phyloP scores from a whole-genome alignment of 2,888 invertebrate species.

The Entomobrya multifasciata region DNA sequence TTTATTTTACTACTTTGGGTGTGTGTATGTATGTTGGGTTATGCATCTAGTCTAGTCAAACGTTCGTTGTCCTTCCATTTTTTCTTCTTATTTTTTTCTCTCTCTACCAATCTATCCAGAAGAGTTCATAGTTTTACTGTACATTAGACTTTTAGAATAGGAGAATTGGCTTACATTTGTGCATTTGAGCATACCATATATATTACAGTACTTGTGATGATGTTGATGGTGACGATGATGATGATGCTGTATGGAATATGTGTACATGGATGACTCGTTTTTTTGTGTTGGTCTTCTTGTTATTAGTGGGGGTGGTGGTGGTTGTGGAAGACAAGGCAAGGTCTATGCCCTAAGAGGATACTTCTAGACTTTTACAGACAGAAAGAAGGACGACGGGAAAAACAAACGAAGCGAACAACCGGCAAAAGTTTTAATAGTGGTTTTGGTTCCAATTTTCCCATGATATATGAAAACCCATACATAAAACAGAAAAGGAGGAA shows the following conservation, averaged over 20 bases:
- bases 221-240: neutral
- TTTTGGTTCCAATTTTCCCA: constrained; percentile 66
- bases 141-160: constrained; percentile 14
- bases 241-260: neutral
- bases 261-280: constrained; percentile 13
- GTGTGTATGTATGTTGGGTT: neutral
- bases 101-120: too few species aligned
- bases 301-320: too few species aligned
- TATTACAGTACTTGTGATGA: neutral
- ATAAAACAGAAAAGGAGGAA: too few species aligned
- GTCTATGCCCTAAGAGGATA: constrained; percentile 39
- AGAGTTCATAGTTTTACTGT: neutral
- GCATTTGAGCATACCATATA: constrained; percentile 53
- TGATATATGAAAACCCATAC: constrained; percentile 11
- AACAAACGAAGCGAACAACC: constrained; percentile 67
- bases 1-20: constrained; percentile 49
- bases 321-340: neutral
- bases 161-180: constrained; percentile 49
- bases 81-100: constrained; percentile 18
- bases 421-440: constrained; percentile 65
- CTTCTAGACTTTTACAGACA: too few species aligned
- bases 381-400: constrained; percentile 1
- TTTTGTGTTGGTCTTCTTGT: constrained; percentile 13
- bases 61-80: neutral
- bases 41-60: neutral